phyloP scores from a whole-genome alignment of 2,888 invertebrate species.

The Alentia gelatinosa region DNA sequence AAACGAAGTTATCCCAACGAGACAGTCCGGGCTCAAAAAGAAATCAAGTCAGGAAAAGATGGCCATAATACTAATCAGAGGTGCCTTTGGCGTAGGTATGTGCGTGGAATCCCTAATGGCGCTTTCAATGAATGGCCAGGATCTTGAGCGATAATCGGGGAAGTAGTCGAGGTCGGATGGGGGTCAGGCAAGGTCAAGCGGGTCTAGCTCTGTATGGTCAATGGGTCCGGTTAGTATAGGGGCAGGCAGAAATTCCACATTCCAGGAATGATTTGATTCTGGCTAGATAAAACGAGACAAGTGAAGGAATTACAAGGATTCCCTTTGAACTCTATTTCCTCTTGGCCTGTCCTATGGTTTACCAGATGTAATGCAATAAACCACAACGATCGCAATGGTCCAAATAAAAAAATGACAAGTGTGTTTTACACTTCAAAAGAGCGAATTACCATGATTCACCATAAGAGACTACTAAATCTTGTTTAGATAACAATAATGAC shows the following conservation, averaged over 20 bases:
- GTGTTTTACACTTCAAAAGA: background rate
- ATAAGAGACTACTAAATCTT: too few relatives aligned
- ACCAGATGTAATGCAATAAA: background rate
- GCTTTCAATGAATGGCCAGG: background rate
- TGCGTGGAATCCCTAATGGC: background rate
- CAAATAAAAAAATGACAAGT: background rate
- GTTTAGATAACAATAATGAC: too few relatives aligned
- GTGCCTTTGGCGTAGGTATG: background rate
- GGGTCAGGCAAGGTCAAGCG: background rate
- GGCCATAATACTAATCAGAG: slow-evolving; percentile 39
- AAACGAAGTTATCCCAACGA: slow-evolving; percentile 49
- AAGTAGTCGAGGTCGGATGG: background rate
- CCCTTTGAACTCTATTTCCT: background rate
- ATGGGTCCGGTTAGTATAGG: background rate
- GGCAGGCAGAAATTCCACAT: background rate
- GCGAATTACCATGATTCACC: too few relatives aligned
- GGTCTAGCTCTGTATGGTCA: background rate
- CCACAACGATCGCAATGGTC: background rate
- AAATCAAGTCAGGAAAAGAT: slow-evolving; percentile 26
- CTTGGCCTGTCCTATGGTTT: background rate
- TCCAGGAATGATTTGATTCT: background rate
- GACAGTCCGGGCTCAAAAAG: background rate
- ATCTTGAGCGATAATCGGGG: slow-evolving; percentile 33
- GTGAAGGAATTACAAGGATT: background rate
- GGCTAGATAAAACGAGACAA: background rate